Percentiles rank a stretch among this genome's conserved stretches.
Conservation (phyloP, 2,113 vertebrate species). For the Labeo rohita region DNA sequence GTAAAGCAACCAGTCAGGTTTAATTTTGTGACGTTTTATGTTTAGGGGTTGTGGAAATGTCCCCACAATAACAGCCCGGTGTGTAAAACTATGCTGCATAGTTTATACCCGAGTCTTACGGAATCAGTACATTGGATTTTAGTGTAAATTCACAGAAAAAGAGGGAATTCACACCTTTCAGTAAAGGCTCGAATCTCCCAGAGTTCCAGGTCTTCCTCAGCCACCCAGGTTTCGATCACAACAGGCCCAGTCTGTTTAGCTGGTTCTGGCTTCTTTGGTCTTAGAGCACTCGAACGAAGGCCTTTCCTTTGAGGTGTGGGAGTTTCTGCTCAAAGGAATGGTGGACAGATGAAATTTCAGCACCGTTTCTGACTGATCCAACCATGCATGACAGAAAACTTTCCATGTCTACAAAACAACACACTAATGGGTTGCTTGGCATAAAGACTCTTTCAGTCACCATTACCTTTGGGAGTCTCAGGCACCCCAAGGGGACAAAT, state of each 20-base stretch:
- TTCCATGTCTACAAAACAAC: background rate
- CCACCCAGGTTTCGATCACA: slow-evolving; percentile 96
- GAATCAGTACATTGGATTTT: too few relatives aligned
- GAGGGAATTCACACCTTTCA: slow-evolving; percentile 82
- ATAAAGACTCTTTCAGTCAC: background rate
- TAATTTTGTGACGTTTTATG: too few relatives aligned
- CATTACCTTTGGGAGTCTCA: slow-evolving; percentile 93
- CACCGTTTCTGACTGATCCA: background rate
- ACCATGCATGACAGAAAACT: background rate
- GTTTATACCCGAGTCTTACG: too few relatives aligned
- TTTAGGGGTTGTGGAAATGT: too few relatives aligned
- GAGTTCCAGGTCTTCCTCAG: slow-evolving; percentile 96
- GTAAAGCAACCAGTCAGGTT: too few relatives aligned
- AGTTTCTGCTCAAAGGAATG: slow-evolving; percentile 76
- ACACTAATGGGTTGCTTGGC: background rate
- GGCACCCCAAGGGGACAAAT: slow-evolving; percentile 98
- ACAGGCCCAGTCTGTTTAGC: slow-evolving; percentile 97
- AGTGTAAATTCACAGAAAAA: too few relatives aligned
- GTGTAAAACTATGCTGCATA: too few relatives aligned
- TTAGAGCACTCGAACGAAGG: slow-evolving; percentile 88
- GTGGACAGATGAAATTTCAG: background rate
- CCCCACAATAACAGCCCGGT: too few relatives aligned
- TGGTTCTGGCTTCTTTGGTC: slow-evolving; percentile 95
- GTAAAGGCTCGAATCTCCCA: slow-evolving; percentile 99
- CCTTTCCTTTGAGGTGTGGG: slow-evolving; percentile 93